These are phyloP conservation scores for Conomelus anceps DNA, from an alignment of 2,888 invertebrate genomes.

Conservation along the genomic window DNA sequence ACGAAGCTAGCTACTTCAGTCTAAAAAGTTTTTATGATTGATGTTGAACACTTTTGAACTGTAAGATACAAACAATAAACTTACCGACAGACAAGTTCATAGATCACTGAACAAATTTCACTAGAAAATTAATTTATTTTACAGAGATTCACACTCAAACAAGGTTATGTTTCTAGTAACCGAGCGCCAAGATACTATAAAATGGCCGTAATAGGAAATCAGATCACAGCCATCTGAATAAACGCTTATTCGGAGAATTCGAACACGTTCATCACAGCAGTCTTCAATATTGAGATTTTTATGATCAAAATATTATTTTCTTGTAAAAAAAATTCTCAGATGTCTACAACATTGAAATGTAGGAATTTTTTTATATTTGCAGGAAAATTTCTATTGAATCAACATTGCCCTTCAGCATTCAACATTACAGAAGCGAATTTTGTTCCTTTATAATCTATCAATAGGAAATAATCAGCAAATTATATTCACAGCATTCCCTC, in stretches of 20 bases:
- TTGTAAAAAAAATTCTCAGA: too few relatives aligned
- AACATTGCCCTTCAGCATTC: too few relatives aligned
- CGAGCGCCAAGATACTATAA: slow-evolving; percentile 8
- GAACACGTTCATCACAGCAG: too few relatives aligned
- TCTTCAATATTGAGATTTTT: too few relatives aligned
- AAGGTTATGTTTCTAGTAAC: slow-evolving; percentile 8
- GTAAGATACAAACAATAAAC: neutral
- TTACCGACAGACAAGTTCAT: neutral
- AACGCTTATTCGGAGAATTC: neutral
- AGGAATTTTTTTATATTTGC: too few relatives aligned
- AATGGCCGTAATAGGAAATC: slow-evolving; percentile 2
- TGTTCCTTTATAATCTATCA: too few relatives aligned
- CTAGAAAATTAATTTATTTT: neutral
- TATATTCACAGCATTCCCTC: too few relatives aligned
- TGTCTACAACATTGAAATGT: too few relatives aligned
- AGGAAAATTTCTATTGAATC: too few relatives aligned
- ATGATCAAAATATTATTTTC: too few relatives aligned
- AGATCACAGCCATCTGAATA: slow-evolving; percentile 4
- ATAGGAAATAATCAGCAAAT: too few relatives aligned
- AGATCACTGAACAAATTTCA: neutral
- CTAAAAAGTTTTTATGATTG: neutral
- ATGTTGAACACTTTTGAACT: neutral
- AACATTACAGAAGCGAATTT: too few relatives aligned
- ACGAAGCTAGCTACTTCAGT: neutral
- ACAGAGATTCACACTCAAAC: neutral